These are phyloP conservation scores for Calonectris borealis DNA, from an alignment of 2,113 vertebrate species.

Conservation along the genomic window DNA sequence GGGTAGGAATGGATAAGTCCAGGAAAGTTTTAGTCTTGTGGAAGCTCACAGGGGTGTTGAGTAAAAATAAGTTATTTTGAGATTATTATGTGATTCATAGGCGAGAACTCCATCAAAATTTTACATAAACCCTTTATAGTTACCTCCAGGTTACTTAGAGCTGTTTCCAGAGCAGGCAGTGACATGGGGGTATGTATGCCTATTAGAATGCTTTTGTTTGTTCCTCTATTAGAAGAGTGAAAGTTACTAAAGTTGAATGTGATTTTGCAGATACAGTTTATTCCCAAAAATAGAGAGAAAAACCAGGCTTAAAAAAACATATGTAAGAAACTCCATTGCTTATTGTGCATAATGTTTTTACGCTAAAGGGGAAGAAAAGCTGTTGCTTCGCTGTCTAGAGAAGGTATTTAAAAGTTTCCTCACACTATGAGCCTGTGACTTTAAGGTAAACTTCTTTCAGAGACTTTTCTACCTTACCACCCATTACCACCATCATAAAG, in stretches of 20 bases:
- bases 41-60: background rate
- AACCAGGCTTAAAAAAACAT: background rate
- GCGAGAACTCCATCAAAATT: background rate
- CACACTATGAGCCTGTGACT: background rate
- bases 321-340: background rate
- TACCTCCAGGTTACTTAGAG: background rate
- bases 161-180: background rate
- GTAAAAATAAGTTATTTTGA: background rate
- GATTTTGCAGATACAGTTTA: background rate
- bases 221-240: background rate
- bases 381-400: background rate
- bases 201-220: background rate
- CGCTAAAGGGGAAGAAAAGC: background rate
- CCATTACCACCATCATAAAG: background rate
- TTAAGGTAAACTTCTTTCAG: background rate
- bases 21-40: background rate
- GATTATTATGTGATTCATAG: background rate
- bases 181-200: too few species aligned
- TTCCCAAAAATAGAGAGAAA: background rate
- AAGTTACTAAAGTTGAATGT: background rate
- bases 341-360: background rate
- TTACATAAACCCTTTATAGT: background rate
- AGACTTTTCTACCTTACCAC: background rate
- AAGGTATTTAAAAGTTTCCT: background rate
- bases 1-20: background rate